Evolutionary conservation across 2,888 invertebrate genomes (phyloP).

Genomic region (Maniola hyperantus): DNA sequence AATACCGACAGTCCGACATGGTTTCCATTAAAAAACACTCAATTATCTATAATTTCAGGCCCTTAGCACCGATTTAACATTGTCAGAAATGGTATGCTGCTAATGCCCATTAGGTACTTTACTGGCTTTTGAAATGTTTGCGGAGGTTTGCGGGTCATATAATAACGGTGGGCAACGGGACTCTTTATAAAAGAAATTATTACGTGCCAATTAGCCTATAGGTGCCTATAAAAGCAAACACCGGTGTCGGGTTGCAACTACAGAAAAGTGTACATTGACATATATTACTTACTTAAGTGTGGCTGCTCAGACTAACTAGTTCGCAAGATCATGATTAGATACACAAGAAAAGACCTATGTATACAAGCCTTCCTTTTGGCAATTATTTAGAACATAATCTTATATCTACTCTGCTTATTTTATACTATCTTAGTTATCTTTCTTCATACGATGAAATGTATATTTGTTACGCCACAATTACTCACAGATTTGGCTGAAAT

Average conservation of each 20-base stretch:
- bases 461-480: too few species aligned
- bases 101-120: constrained; percentile 22
- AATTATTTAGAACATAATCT: too few species aligned
- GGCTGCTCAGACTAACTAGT: neutral
- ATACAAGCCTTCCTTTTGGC: too few species aligned
- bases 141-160: constrained; percentile 31
- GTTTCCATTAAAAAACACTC: constrained; percentile 30
- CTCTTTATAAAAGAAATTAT: constrained; percentile 24
- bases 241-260: constrained; percentile 1
- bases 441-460: too few species aligned
- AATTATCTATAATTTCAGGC: constrained; percentile 26
- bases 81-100: constrained; percentile 24
- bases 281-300: too few species aligned
- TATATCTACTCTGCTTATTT: too few species aligned
- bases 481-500: too few species aligned
- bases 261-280: constrained; percentile 13
- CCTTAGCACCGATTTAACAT: constrained; percentile 26
- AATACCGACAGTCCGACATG: constrained; percentile 23
- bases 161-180: constrained; percentile 32
- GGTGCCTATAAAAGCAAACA: constrained; percentile 12
- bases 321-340: too few species aligned
- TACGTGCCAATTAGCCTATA: constrained; percentile 23
- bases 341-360: too few species aligned
- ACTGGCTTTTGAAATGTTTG: constrained; percentile 29
- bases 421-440: too few species aligned